A percentile compares a stretch with the other conserved stretches of the same genome.
Conservation (phyloP, 2,888 invertebrate genomes). For the Orthosia gothica region DNA sequence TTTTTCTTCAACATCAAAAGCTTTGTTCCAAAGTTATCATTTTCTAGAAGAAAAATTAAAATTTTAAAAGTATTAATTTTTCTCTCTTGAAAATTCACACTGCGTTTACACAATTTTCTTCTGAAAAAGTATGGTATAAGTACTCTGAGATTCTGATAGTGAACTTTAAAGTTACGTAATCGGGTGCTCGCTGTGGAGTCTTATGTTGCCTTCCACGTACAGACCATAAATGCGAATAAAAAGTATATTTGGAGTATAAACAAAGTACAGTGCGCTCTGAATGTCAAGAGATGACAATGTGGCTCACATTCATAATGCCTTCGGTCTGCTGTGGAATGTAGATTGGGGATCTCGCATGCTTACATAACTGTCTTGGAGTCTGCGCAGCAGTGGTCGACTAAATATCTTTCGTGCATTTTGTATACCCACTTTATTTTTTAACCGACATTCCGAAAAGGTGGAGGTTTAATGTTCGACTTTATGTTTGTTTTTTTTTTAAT, state of each 20-base stretch:
- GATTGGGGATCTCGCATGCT: conserved; percentile 34
- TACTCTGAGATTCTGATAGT: conserved; percentile 18
- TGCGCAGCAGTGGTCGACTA: background rate
- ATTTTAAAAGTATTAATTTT: conserved; percentile 14
- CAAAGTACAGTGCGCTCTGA: conserved; percentile 47
- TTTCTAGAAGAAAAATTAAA: background rate
- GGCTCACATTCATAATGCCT: conserved; percentile 47
- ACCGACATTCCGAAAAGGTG: too few relatives aligned
- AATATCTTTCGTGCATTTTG: background rate
- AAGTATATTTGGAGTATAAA: conserved; percentile 60
- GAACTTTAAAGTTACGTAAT: conserved; percentile 55
- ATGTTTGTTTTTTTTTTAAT: too few relatives aligned
- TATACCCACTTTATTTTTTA: background rate
- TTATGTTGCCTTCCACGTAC: conserved; percentile 58
- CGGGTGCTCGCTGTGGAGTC: background rate
- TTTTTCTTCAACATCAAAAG: background rate
- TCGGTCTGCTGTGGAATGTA: conserved; percentile 40
- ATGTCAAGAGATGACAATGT: conserved; percentile 53
- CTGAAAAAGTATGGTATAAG: conserved; percentile 11
- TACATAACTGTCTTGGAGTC: conserved; percentile 20
- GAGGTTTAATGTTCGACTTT: too few relatives aligned
- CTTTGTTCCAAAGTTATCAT: conserved; percentile 2
- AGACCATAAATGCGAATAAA: conserved; percentile 62
- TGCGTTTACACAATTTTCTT: conserved; percentile 31
- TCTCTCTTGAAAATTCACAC: conserved; percentile 20